Evolutionary conservation across 2,888 invertebrate genomes (phyloP).

Genomic region (Macrosoma leucophasiata): DNA sequence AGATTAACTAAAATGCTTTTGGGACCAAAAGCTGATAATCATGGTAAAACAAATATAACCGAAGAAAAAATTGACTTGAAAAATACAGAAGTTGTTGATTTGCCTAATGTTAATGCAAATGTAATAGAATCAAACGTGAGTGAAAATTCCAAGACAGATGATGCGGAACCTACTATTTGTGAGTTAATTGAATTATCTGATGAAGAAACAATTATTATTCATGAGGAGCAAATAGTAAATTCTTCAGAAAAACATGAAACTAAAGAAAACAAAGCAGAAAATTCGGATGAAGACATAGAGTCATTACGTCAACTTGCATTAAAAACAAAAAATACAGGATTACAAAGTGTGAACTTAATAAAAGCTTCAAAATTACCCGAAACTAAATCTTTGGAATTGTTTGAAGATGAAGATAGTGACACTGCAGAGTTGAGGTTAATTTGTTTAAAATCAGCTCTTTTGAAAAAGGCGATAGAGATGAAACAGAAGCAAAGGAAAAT

Average conservation of each 20-base stretch:
- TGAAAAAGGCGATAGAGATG: slow-evolving; percentile 79
- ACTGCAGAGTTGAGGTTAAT: slow-evolving; percentile 78
- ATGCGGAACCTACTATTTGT: neutral
- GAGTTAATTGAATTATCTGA: slow-evolving; percentile 21
- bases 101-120: slow-evolving; percentile 9
- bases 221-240: slow-evolving; percentile 1
- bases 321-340: slow-evolving; percentile 54
- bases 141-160: slow-evolving; percentile 20
- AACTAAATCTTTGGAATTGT: slow-evolving; percentile 29
- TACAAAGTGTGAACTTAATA: slow-evolving; percentile 26
- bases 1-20: slow-evolving; percentile 59
- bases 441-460: slow-evolving; percentile 80
- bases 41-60: slow-evolving; percentile 3
- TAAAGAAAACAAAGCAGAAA: slow-evolving; percentile 31
- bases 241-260: slow-evolving; percentile 23
- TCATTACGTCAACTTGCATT: slow-evolving; percentile 59
- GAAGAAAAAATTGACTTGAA: neutral
- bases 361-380: slow-evolving; percentile 20
- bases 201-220: neutral
- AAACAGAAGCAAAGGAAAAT: slow-evolving; percentile 62
- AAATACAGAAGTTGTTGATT: slow-evolving; percentile 16
- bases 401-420: slow-evolving; percentile 77
- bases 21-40: slow-evolving; percentile 21
- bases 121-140: slow-evolving; percentile 20
- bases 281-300: slow-evolving; percentile 69